phyloP scores from a whole-genome alignment of 2,797 vertebrate genomes.

The Pseudochaenichthys georgianus region DNA sequence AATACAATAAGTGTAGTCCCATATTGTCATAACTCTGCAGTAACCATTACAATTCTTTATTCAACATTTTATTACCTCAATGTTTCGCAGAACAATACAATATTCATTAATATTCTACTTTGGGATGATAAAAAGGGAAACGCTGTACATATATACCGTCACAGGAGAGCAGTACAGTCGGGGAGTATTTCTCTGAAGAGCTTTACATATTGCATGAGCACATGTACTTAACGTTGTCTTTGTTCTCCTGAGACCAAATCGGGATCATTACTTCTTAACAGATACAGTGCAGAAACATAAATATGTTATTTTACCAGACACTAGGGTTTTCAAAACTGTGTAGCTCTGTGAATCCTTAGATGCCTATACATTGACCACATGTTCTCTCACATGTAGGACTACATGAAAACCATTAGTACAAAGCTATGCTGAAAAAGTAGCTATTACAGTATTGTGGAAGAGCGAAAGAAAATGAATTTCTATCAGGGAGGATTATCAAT shows the following conservation, averaged over 20 bases:
- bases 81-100: constrained; percentile 48
- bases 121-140: constrained; percentile 52
- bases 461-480: background rate
- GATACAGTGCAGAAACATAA: constrained; percentile 35
- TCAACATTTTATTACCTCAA: constrained; percentile 41
- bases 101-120: constrained; percentile 67
- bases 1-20: constrained; percentile 22
- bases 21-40: constrained; percentile 30
- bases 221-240: constrained; percentile 60
- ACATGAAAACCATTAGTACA: constrained; percentile 10
- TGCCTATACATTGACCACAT: background rate
- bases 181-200: constrained; percentile 52
- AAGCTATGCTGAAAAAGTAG: background rate
- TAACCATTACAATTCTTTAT: constrained; percentile 42
- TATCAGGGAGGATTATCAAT: background rate
- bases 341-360: constrained; percentile 13
- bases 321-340: constrained; percentile 10
- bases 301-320: constrained; percentile 34
- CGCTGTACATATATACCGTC: constrained; percentile 50
- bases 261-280: constrained; percentile 52
- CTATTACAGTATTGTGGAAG: background rate
- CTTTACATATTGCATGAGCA: constrained; percentile 71
- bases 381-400: constrained; percentile 17
- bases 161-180: constrained; percentile 48
- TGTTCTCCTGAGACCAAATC: constrained; percentile 44